These are phyloP conservation scores for Periophthalmus modestus DNA, from an alignment of 2,113 vertebrate genomes.

Conservation along the genomic window DNA sequence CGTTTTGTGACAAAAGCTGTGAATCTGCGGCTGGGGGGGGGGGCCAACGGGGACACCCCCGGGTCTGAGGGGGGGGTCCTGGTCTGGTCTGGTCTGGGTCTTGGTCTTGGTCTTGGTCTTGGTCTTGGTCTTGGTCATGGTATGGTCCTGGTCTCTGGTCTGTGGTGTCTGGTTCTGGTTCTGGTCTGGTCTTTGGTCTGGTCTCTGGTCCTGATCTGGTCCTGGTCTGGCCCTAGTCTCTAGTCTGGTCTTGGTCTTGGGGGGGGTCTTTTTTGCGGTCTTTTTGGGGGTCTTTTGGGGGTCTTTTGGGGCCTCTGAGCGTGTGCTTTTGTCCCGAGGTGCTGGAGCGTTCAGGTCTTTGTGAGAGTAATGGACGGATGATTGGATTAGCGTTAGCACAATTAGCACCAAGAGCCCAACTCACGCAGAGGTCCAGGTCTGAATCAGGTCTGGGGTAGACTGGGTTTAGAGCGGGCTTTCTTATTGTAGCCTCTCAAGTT, in stretches of 20 bases:
- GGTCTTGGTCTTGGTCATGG: no score
- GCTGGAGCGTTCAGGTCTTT: background rate
- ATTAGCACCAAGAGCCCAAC: background rate
- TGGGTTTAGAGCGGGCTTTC: background rate
- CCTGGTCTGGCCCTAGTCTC: no score
- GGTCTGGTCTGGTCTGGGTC: no score
- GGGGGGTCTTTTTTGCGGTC: background rate
- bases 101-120: no score
- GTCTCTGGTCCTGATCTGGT: no score
- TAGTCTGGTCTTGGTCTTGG: no score
- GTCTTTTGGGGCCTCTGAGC: background rate
- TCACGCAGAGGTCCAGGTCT: background rate
- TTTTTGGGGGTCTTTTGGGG: background rate
- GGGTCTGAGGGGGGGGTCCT: background rate
- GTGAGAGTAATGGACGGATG: slow-evolving; percentile 1
- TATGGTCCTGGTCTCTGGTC: no score
- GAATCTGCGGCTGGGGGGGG: background rate
- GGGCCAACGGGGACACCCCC: background rate
- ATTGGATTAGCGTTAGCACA: slow-evolving; percentile 7
- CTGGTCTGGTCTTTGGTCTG: no score
- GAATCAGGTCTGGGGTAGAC: background rate
- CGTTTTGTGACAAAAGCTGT: background rate
- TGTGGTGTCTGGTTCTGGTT: no score
- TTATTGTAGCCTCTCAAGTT: background rate
- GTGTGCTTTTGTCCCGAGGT: background rate